Conservation (phyloP, 2,888 invertebrate genomes). For the Nomada ferruginata region DNA sequence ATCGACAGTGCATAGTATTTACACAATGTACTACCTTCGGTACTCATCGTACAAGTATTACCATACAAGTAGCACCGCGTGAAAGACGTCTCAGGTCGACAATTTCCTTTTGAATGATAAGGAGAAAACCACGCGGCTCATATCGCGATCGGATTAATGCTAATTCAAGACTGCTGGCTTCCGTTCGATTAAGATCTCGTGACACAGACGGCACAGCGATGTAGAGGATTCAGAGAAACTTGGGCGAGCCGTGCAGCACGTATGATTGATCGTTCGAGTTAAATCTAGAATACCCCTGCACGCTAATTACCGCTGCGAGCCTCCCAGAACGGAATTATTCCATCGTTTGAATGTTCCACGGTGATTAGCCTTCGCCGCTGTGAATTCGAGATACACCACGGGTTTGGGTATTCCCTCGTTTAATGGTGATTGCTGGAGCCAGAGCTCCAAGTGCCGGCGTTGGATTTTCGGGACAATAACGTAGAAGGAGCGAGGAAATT, state of each 20-base stretch:
- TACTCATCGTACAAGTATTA: too few species aligned
- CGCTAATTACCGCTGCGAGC: conserved; percentile 59
- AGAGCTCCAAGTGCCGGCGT: neutral
- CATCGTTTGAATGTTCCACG: conserved; percentile 57
- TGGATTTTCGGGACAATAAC: too few species aligned
- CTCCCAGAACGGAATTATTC: conserved; percentile 45
- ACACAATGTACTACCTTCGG: too few species aligned
- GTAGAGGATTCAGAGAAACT: conserved; percentile 30
- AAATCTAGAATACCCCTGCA: conserved; percentile 51
- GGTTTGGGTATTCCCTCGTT: neutral
- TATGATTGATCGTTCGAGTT: conserved; percentile 63
- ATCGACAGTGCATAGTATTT: too few species aligned
- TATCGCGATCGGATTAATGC: conserved; percentile 24
- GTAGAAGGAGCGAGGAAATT: too few species aligned
- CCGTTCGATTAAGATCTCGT: conserved; percentile 51
- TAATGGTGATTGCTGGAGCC: neutral
- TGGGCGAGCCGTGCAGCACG: conserved; percentile 24
- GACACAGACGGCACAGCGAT: conserved; percentile 23
- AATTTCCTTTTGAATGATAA: too few species aligned
- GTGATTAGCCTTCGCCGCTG: conserved; percentile 53
- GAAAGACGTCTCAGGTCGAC: too few species aligned
- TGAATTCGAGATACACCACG: conserved; percentile 34
- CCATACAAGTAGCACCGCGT: too few species aligned
- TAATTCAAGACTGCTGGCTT: conserved; percentile 12
- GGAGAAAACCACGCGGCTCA: neutral